phyloP scores from a whole-genome alignment of 2,888 invertebrate species.

The Zele albiditarsus region DNA sequence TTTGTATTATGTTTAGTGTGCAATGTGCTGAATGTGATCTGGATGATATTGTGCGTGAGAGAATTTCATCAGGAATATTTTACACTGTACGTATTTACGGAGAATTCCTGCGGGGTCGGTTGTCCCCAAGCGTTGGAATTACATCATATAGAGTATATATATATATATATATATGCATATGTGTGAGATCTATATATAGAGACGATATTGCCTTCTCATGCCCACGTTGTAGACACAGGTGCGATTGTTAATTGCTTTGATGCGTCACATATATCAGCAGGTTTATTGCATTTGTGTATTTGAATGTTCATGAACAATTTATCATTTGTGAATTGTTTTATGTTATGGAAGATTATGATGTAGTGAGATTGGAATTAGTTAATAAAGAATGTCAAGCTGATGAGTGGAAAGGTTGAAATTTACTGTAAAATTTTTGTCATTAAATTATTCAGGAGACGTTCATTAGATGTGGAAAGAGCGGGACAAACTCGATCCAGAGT shows the following conservation, averaged over 20 bases:
- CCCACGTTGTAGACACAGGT: background rate
- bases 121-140: background rate
- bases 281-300: background rate
- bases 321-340: too few species aligned
- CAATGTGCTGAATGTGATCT: conserved; percentile 32
- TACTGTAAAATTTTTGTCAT: too few species aligned
- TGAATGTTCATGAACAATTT: background rate
- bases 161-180: background rate
- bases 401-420: too few species aligned
- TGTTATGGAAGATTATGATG: too few species aligned
- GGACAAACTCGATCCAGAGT: too few species aligned
- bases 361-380: too few species aligned
- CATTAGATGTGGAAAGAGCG: too few species aligned
- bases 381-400: too few species aligned
- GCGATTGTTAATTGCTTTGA: background rate
- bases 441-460: too few species aligned
- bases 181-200: background rate
- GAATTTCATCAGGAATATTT: conserved; percentile 40
- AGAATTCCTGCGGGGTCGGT: background rate
- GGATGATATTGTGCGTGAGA: conserved; percentile 49
- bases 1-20: conserved; percentile 35
- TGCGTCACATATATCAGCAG: background rate
- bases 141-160: background rate
- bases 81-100: conserved; percentile 21
- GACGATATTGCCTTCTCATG: background rate